phyloP scores from a whole-genome alignment of 2,113 vertebrate genomes.

The Polypterus senegalus region DNA sequence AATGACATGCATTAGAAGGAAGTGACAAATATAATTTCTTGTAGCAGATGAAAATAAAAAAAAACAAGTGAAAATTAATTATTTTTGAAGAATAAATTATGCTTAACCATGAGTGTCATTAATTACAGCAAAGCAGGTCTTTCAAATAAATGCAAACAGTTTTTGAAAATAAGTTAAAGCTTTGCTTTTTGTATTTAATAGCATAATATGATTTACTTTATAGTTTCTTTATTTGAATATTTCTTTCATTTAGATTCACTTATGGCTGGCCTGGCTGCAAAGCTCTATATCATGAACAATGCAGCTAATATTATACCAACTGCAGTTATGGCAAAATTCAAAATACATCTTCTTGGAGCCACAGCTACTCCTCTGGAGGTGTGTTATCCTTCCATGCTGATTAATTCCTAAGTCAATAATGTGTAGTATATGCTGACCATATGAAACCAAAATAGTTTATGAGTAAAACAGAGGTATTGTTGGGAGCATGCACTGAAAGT shows the following conservation, averaged over 20 bases:
- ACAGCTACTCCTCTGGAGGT: conserved; percentile 30
- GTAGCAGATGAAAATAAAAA: neutral
- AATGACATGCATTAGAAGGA: no score
- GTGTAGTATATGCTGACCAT: no score
- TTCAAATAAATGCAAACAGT: conserved; percentile 12
- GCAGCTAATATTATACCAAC: conserved; percentile 22
- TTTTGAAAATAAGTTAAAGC: conserved; percentile 24
- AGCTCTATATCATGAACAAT: conserved; percentile 30
- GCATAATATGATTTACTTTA: no score
- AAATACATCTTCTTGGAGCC: conserved; percentile 28
- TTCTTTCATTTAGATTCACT: conserved; percentile 26
- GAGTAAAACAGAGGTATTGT: no score
- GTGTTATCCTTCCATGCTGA: neutral
- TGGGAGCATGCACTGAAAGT: no score
- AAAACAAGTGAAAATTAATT: no score
- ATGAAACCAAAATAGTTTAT: no score
- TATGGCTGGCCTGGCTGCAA: conserved; percentile 27
- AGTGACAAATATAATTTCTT: no score
- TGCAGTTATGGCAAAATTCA: conserved; percentile 15
- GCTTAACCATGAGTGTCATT: no score
- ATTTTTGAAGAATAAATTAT: no score
- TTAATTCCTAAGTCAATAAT: no score
- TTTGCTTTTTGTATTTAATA: conserved; percentile 9
- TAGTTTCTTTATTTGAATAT: neutral
- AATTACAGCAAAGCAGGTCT: conserved; percentile 1